Base-by-base conservation (phyloP, 2,888 invertebrate species). In the Desoria tigrina region DNA sequence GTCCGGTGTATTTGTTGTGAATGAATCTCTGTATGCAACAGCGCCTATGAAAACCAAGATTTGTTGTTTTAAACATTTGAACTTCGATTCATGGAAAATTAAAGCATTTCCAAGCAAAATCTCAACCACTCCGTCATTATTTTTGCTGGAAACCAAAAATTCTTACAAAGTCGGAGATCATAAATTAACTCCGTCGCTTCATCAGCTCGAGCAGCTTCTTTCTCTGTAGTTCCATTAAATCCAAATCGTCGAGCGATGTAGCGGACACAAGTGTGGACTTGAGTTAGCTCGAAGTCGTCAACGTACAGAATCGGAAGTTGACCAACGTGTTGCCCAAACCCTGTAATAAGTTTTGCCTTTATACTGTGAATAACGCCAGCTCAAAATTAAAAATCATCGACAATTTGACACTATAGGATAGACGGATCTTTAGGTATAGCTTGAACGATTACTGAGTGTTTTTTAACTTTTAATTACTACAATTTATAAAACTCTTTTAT, bases 131-230 rank as follows among this genome's bases (percentile, higher is more conserved):
- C 32, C 32, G 32, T 32, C 6, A 45, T 45, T 18, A 45, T 45
- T 6, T n/a, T n/a, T 6, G 9, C 45, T 18, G n/a, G 21, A n/a
- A n/a, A 45, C 16, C 16, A 39, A 39, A 39, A 21, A 11, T 3
- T 28, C 63, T 55, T 63, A 58, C 66, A 66, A 1, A 62, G 37
- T n/a, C 66, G 27, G n/a, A 66, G 32, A 32, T 66, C 66, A 18
- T 66, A 66, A 7, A 66, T 62, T 4, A 66, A 26, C 58, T 66
- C 66, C 2, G 66, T 62, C 4, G 62, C 66, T 45, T 66, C 66
- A 49, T 66, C 66, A 11, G 66, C 66, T 14, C 66, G 27, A 1
- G 66, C 66, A 23, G 66, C 62, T 37, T 66, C 66, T 23, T 55
- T 57, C 23, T 66, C 66, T 16, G 58, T 58, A 18, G 11, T 61